Evolutionary conservation across 2,797 vertebrate genomes (phyloP), one percentile per base, ranked within the genome.

Genomic region (Chaunax sp.): DNA sequence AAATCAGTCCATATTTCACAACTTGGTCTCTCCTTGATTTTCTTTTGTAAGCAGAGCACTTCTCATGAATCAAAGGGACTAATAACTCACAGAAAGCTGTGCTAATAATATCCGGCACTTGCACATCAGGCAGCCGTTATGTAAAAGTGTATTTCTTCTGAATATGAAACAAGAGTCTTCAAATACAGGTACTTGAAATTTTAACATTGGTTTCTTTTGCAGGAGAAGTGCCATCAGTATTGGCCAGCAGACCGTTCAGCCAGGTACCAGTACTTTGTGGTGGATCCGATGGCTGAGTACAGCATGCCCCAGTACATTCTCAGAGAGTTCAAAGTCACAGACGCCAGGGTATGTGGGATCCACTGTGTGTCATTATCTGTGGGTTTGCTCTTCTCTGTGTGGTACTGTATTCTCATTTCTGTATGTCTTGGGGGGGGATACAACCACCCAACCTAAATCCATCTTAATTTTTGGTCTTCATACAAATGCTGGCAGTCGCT

Each of bases 251-350:
- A 99, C 87, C 96, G 97, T 33, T 99, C 97, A 0, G 97, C 97
- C 45, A 94, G 97, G 57, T 99, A 98, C 91, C 98, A 99, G 91
- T 99, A 99, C 93, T 99, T 99, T 0, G 97, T 99, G 35, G 98
- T 99, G 78, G 98, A 99, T 68, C 98, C 98, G 0, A 99, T 99
- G 98, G 98, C 98, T 0, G 97, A 99, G 63, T 99, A 99, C 93
- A 99, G 97, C 93, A 99, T 99, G 98, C 98, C 98, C 6, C 98
- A 99, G 91, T 99, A 99, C 85, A 98, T 99, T 90, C 95, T 99
- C 51, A 84, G 98, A 43, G 98, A 99, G 75, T 99, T 99, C 91
- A 99, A 99, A 89, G 98, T 99, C 91, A 99, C 98, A 0, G 98
- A 99, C 13, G 98, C 98, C 89, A 94, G 98, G 93, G 98, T 99